These are phyloP conservation scores for Vanessa cardui DNA, from an alignment of 2,888 invertebrate species.

Conservation along the genomic window DNA sequence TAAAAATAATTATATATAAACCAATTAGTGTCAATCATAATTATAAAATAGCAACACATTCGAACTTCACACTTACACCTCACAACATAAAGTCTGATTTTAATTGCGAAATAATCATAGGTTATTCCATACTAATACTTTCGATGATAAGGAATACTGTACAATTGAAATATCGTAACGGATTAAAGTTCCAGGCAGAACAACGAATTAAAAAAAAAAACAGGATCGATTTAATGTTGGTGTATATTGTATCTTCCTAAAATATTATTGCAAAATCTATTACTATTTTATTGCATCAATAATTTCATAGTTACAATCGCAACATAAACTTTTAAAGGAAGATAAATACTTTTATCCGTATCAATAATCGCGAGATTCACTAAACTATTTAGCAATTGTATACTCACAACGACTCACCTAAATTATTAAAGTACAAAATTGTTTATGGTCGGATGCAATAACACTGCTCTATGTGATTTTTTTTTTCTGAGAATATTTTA, in stretches of 20 bases:
- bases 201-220: too few species aligned
- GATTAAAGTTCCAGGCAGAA: too few species aligned
- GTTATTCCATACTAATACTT: slow-evolving; percentile 17
- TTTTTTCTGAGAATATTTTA: not conserved
- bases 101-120: slow-evolving; percentile 19
- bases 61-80: slow-evolving; percentile 6
- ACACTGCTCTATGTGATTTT: not conserved
- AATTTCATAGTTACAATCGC: too few species aligned
- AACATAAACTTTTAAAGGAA: too few species aligned
- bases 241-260: too few species aligned
- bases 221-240: too few species aligned
- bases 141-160: slow-evolving; percentile 39
- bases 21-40: slow-evolving; percentile 45
- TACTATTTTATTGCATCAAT: too few species aligned
- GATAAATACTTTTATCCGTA: too few species aligned
- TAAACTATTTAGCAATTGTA: not conserved
- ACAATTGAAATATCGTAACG: not conserved
- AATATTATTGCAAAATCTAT: too few species aligned
- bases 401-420: not conserved
- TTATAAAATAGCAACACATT: slow-evolving; percentile 35
- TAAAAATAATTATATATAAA: slow-evolving; percentile 45
- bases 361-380: too few species aligned
- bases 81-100: slow-evolving; percentile 4
- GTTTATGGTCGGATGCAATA: slow-evolving; percentile 5
- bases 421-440: slow-evolving; percentile 13